Conservation (phyloP, 2,888 invertebrate genomes). For the Zhuqinia jingwanae region DNA sequence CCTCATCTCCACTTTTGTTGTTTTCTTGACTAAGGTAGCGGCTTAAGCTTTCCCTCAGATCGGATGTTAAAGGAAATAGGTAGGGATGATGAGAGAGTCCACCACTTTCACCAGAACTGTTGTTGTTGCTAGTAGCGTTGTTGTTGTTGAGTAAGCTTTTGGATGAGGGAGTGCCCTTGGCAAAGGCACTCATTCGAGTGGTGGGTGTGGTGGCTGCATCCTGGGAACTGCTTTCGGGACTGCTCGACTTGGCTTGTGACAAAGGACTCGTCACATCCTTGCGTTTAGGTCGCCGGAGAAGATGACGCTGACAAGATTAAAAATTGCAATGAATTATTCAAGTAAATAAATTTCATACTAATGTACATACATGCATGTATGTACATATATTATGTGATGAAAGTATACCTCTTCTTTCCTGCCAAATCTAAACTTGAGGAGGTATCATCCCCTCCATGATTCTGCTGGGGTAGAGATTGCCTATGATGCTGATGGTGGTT, state of each 20-base stretch:
- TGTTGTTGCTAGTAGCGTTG: slow-evolving; percentile 40
- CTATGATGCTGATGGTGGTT: slow-evolving; percentile 23
- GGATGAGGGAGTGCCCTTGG: background rate
- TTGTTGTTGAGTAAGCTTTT: slow-evolving; percentile 10
- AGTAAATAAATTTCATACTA: too few species aligned
- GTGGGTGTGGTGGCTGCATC: slow-evolving; percentile 54
- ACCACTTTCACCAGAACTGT: background rate
- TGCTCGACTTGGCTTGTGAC: slow-evolving; percentile 73
- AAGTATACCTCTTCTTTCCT: slow-evolving; percentile 93
- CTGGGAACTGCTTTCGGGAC: slow-evolving; percentile 77
- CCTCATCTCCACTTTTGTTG: slow-evolving; percentile 3
- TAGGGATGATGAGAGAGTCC: slow-evolving; percentile 35
- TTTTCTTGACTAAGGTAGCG: slow-evolving; percentile 71
- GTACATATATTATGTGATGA: too few species aligned
- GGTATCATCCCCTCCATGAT: slow-evolving; percentile 29
- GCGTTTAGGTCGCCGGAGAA: slow-evolving; percentile 94
- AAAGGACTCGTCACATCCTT: slow-evolving; percentile 81
- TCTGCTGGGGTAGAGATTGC: slow-evolving; percentile 34
- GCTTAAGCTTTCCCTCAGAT: slow-evolving; percentile 75
- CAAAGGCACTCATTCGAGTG: slow-evolving; percentile 12
- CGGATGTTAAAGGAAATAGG: slow-evolving; percentile 73
- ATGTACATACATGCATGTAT: too few species aligned
- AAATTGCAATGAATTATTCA: background rate
- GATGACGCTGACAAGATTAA: slow-evolving; percentile 84
- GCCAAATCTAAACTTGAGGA: slow-evolving; percentile 31